These are phyloP conservation scores for Labroides dimidiatus DNA, from an alignment of 2,797 vertebrate species.

Conservation along the genomic window DNA sequence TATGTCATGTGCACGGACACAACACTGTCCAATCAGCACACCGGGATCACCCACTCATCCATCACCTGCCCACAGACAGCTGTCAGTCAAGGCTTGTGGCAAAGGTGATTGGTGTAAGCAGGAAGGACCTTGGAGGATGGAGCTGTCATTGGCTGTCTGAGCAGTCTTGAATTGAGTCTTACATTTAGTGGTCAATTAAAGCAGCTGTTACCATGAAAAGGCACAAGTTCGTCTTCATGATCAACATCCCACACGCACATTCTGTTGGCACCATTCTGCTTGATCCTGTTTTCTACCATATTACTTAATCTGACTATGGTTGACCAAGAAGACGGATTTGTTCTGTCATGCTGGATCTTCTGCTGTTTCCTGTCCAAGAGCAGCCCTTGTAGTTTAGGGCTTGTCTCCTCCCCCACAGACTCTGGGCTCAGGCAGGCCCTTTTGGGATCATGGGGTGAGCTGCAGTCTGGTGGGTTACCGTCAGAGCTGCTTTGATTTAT, in stretches of 20 bases:
- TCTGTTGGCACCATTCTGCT: background rate
- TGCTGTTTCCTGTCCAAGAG: conserved; percentile 23
- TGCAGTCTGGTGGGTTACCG: conserved; percentile 15
- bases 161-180: conserved; percentile 22
- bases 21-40: conserved; percentile 61
- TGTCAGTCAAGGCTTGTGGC: conserved; percentile 51
- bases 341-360: conserved; percentile 7
- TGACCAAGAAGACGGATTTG: conserved; percentile 33
- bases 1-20: conserved; percentile 2
- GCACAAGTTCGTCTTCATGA: conserved; percentile 41
- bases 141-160: conserved; percentile 53
- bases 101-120: conserved; percentile 52
- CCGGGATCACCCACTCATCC: conserved; percentile 65
- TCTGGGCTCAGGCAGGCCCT: conserved; percentile 16
- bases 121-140: conserved; percentile 14
- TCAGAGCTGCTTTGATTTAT: conserved; percentile 58
- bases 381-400: conserved; percentile 6
- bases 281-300: too few species aligned
- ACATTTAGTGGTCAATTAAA: conserved; percentile 53
- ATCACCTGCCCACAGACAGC: conserved; percentile 57
- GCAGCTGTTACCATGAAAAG: conserved; percentile 45
- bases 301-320: background rate
- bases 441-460: conserved; percentile 44
- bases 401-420: conserved; percentile 11
- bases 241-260: conserved; percentile 36